Conservation (phyloP, 2,113 vertebrate genomes). For the Balaenoptera acutorostrata region DNA sequence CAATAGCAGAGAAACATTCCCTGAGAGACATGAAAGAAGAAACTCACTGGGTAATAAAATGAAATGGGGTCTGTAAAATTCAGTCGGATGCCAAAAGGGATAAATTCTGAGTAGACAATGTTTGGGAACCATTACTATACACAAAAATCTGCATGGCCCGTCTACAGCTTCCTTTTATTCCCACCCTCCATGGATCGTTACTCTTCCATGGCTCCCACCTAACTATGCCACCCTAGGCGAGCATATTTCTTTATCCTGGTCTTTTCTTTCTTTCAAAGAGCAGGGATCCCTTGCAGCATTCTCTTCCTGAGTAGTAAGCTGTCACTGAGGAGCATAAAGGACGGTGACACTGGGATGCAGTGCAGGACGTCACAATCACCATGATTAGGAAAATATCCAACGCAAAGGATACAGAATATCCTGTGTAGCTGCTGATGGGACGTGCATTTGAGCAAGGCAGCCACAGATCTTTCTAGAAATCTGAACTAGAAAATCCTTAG, state of each 20-base stretch:
- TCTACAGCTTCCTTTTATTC: background rate
- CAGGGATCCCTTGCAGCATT: background rate
- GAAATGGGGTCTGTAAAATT: slow-evolving; percentile 63
- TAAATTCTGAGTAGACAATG: slow-evolving; percentile 53
- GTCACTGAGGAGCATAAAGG: background rate
- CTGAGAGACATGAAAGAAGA: slow-evolving; percentile 41
- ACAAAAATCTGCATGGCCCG: background rate
- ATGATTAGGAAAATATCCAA: background rate
- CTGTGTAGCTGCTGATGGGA: background rate
- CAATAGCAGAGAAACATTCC: slow-evolving; percentile 3
- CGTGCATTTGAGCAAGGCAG: background rate
- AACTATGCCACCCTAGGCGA: background rate
- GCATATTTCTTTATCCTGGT: background rate
- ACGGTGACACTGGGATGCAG: too few species aligned
- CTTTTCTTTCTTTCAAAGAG: background rate
- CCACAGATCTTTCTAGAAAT: background rate
- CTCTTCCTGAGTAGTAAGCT: background rate
- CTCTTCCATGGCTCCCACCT: background rate
- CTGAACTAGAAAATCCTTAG: background rate
- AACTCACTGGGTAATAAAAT: slow-evolving; percentile 50
- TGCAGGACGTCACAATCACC: background rate
- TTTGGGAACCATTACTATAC: slow-evolving; percentile 58
- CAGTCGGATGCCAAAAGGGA: slow-evolving; percentile 57
- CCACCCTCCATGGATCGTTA: background rate
- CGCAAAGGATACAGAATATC: fast-evolving